phyloP scores from a whole-genome alignment of 2,797 vertebrate species.

The Pipistrellus pygmaeus region DNA sequence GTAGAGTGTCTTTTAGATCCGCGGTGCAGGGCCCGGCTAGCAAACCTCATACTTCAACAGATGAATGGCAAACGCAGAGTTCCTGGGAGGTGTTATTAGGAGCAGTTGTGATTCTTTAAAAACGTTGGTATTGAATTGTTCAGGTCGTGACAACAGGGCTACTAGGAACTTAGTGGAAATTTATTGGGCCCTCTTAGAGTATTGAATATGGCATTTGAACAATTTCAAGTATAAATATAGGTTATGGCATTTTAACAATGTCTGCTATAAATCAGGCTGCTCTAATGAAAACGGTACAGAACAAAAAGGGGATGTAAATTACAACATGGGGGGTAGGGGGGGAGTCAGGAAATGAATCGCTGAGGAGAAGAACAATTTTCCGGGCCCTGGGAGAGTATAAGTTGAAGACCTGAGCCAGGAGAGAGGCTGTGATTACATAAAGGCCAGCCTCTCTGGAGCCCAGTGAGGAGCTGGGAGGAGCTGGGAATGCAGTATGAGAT shows the following conservation, averaged over 20 bases:
- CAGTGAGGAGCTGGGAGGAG: background rate
- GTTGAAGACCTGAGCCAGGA: background rate
- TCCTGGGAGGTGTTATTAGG: background rate
- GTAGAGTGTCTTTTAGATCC: background rate
- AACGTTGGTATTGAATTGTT: constrained; percentile 43
- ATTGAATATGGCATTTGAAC: constrained; percentile 27
- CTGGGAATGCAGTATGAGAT: background rate
- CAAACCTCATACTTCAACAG: constrained; percentile 45
- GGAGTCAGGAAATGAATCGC: background rate
- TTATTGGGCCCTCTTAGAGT: constrained; percentile 38
- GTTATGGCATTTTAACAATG: constrained; percentile 52
- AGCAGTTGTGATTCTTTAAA: constrained; percentile 23
- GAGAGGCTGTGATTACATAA: background rate
- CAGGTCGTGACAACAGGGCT: background rate
- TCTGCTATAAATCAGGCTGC: constrained; percentile 33
- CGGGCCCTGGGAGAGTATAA: background rate
- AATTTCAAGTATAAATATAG: constrained; percentile 46
- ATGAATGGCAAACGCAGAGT: constrained; percentile 1
- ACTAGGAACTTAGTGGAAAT: background rate
- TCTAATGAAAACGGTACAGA: background rate
- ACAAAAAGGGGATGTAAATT: background rate
- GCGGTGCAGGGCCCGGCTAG: background rate
- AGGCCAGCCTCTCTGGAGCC: background rate
- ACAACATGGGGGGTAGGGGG: background rate
- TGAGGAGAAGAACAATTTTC: background rate